Percentiles rank a stretch among this genome's conserved stretches.
These are phyloP conservation scores for Petrocephalus sullivani DNA, from an alignment of 2,797 vertebrate genomes.

Conservation along the genomic window DNA sequence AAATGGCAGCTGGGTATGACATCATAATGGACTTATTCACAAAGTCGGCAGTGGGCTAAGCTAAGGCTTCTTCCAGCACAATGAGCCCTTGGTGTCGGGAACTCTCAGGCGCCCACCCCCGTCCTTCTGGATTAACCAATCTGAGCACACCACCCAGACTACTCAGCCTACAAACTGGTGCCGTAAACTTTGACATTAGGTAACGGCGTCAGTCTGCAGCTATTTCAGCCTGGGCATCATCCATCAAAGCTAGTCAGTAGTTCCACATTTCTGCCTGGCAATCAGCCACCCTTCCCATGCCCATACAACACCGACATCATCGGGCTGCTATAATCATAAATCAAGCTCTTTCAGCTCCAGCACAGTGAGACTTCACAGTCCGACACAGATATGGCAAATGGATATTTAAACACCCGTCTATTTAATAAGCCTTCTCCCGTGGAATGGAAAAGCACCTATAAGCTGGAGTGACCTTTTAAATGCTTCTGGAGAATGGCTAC, in stretches of 20 bases:
- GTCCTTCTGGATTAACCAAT: not conserved
- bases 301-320: not conserved
- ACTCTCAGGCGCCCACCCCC: not conserved
- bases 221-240: not conserved
- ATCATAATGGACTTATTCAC: constrained; percentile 35
- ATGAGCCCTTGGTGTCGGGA: not conserved
- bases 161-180: not conserved
- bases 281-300: not conserved
- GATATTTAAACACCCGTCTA: not conserved
- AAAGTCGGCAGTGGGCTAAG: constrained; percentile 1
- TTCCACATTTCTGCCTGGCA: not conserved
- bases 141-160: no score
- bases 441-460: not conserved
- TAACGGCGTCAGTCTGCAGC: not conserved
- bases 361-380: not conserved
- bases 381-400: not conserved
- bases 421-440: not conserved
- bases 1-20: constrained; percentile 26
- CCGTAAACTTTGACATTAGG: not conserved
- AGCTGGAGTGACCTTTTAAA: not conserved
- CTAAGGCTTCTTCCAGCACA: constrained; percentile 22
- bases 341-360: not conserved
- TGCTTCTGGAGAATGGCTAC: not conserved
- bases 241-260: not conserved
- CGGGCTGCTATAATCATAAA: not conserved